phyloP scores from a whole-genome alignment of 2,888 invertebrate genomes.

The Carterocephalus palaemon region DNA sequence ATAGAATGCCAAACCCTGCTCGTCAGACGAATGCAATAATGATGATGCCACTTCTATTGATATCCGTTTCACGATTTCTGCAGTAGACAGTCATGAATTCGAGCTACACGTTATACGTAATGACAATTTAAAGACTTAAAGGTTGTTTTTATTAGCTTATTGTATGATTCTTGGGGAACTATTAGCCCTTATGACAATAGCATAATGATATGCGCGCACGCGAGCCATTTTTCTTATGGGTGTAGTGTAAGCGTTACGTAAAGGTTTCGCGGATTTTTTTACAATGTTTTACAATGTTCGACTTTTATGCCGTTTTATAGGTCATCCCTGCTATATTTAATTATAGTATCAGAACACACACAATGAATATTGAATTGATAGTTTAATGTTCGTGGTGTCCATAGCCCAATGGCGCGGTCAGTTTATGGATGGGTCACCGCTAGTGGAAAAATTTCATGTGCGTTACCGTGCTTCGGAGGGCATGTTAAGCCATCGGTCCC shows the following conservation, averaged over 20 bases:
- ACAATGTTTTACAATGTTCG: constrained; percentile 6
- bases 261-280: constrained; percentile 21
- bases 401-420: no score
- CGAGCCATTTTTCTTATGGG: constrained; percentile 63
- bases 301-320: neutral
- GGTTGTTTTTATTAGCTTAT: constrained; percentile 77
- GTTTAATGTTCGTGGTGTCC: no score
- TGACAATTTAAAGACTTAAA: constrained; percentile 78
- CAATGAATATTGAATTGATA: no score
- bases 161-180: constrained; percentile 74
- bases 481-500: no score
- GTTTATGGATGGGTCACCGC: no score
- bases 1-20: neutral
- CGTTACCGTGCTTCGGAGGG: no score
- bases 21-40: no score
- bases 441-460: no score
- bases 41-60: neutral
- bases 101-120: constrained; percentile 58
- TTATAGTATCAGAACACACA: no score
- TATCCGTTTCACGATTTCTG: neutral
- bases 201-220: constrained; percentile 68
- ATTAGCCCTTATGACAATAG: constrained; percentile 77
- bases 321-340: no score
- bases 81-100: constrained; percentile 15
- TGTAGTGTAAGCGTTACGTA: constrained; percentile 21